Conservation (phyloP, 92 coral and sea anemone genomes). For the Zoanthus gigantus region DNA sequence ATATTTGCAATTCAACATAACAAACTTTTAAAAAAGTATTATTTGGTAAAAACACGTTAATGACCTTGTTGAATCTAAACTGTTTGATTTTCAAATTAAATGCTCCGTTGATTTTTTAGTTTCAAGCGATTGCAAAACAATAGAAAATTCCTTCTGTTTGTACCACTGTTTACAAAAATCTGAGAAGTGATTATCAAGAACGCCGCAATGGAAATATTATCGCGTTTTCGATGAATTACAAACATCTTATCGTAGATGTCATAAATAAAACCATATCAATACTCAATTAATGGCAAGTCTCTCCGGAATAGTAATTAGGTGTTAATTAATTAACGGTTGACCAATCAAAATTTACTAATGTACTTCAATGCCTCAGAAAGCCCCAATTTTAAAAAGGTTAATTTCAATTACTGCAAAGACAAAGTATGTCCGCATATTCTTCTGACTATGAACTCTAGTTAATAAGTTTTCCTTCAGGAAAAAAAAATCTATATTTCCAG, state of each 20-base stretch:
- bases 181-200: not conserved
- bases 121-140: not conserved
- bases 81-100: no score
- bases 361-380: not conserved
- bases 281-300: not conserved
- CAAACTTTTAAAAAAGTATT: not conserved
- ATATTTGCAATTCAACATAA: not conserved
- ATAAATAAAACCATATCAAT: not conserved
- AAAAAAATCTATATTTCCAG: no score
- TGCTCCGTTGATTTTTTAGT: not conserved
- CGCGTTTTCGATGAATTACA: not conserved
- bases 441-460: not conserved
- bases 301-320: not conserved
- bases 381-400: not conserved
- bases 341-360: not conserved
- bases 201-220: not conserved
- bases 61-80: no score
- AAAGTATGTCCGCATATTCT: not conserved
- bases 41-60: no score
- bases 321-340: constrained; percentile 5
- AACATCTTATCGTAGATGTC: not conserved
- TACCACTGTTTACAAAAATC: not conserved
- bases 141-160: not conserved
- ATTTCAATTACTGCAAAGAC: not conserved
- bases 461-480: no score